phyloP scores from a whole-genome alignment of 2,797 vertebrate genomes.

The Eulemur mongoz region DNA sequence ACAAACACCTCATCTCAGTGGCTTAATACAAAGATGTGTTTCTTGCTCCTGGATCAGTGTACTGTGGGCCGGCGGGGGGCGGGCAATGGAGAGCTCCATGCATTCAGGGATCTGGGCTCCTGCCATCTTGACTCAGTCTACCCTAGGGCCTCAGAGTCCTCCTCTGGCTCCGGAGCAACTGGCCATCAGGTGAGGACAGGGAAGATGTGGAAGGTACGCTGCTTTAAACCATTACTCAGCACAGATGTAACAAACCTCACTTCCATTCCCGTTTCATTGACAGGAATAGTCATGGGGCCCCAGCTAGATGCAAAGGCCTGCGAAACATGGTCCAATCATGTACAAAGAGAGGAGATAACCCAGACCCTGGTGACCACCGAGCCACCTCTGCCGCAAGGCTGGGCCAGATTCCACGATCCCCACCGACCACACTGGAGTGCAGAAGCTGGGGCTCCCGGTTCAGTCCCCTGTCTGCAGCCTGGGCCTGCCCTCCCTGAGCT shows the following conservation, averaged over 20 bases:
- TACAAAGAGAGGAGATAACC: background rate
- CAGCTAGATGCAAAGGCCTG: background rate
- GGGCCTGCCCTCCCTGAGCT: background rate
- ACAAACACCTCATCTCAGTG: background rate
- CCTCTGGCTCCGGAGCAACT: background rate
- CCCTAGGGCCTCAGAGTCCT: background rate
- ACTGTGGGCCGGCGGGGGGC: too few species aligned
- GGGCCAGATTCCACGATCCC: background rate
- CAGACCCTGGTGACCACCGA: fast-evolving
- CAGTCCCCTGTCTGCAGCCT: background rate
- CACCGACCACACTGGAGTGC: background rate
- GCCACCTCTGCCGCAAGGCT: background rate
- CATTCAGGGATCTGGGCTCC: background rate
- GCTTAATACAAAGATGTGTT: background rate
- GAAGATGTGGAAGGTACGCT: background rate
- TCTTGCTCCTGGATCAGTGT: background rate
- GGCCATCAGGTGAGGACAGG: too few species aligned
- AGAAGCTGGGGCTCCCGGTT: background rate
- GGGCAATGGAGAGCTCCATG: background rate
- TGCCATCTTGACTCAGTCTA: background rate
- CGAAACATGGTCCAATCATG: fast-evolving
- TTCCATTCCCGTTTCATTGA: background rate
- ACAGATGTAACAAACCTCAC: background rate
- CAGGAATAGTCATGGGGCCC: background rate
- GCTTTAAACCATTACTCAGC: background rate